Percentiles rank a stretch among this genome's conserved stretches.
These are phyloP conservation scores for Anguilla megastoma DNA, from an alignment of 2,797 vertebrate species.

Conservation along the genomic window DNA sequence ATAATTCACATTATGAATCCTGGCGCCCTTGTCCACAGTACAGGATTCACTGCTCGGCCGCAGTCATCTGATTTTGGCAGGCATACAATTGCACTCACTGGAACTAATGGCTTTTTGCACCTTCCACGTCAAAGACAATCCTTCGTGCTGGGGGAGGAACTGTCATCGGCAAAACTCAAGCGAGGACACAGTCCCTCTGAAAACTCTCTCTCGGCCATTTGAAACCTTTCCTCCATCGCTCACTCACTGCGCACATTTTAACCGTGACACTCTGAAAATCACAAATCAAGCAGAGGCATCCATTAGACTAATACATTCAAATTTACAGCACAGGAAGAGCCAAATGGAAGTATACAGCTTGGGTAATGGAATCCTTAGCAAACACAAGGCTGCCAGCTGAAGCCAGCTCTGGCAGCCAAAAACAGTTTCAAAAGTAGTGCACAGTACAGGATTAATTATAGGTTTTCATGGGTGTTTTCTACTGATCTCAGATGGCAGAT, in stretches of 20 bases:
- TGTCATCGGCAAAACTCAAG: not conserved
- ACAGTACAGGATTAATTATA: constrained; percentile 42
- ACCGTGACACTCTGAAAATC: constrained; percentile 31
- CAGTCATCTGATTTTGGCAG: not conserved
- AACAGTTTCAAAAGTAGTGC: not conserved
- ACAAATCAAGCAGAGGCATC: not conserved
- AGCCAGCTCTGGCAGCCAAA: not conserved
- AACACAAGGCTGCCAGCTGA: constrained; percentile 17
- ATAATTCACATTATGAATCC: not conserved
- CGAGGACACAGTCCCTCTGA: not conserved
- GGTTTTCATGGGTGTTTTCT: constrained; percentile 43
- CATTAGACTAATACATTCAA: constrained; percentile 43
- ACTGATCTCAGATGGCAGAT: constrained; percentile 37
- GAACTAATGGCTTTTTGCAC: not conserved
- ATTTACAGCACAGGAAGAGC: constrained; percentile 50
- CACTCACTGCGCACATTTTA: constrained; percentile 7
- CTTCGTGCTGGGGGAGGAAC: not conserved
- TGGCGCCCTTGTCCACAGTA: not conserved
- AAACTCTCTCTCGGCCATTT: not conserved
- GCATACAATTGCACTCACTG: not conserved
- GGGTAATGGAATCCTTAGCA: constrained; percentile 53
- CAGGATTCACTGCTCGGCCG: not conserved
- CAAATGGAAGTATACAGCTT: constrained; percentile 48
- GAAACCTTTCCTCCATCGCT: constrained; percentile 49
- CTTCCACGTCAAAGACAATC: constrained; percentile 1